phyloP scores from a whole-genome alignment of 2,113 vertebrate species.

The Phrynocephalus versicolor region DNA sequence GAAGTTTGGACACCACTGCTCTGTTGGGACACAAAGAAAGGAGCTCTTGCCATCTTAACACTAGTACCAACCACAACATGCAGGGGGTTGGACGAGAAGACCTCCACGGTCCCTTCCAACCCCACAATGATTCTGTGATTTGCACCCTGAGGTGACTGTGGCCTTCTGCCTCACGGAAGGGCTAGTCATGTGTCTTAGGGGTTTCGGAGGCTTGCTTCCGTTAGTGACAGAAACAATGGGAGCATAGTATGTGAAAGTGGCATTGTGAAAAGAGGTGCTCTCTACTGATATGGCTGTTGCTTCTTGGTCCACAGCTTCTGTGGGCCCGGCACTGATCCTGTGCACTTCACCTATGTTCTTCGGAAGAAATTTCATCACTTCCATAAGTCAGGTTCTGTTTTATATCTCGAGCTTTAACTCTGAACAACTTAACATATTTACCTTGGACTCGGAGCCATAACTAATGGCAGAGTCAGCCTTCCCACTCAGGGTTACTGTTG shows the following conservation, averaged over 20 bases:
- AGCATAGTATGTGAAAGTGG: neutral
- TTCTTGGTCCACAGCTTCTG: neutral
- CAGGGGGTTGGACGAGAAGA: too few relatives aligned
- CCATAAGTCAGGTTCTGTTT: neutral
- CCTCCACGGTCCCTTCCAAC: too few relatives aligned
- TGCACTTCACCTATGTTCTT: neutral
- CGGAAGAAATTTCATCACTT: accelerated
- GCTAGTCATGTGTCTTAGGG: too few relatives aligned
- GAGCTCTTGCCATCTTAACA: too few relatives aligned
- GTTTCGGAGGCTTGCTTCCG: neutral
- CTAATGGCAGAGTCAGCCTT: neutral
- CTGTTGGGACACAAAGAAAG: too few relatives aligned
- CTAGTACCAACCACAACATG: too few relatives aligned
- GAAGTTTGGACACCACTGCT: too few relatives aligned
- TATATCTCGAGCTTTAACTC: conserved; percentile 20
- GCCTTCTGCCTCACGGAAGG: too few relatives aligned
- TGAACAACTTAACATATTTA: accelerated
- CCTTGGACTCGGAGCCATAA: conserved; percentile 23
- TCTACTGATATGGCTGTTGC: too few relatives aligned
- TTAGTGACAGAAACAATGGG: neutral
- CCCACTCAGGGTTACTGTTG: neutral
- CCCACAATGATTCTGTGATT: too few relatives aligned
- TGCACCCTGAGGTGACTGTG: too few relatives aligned
- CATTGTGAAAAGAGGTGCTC: neutral
- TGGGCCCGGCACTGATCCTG: neutral